Percentiles rank a stretch among this genome's conserved stretches.
phyloP scores from a whole-genome alignment of 2,888 invertebrate species.

The Drosophila eohydei region DNA sequence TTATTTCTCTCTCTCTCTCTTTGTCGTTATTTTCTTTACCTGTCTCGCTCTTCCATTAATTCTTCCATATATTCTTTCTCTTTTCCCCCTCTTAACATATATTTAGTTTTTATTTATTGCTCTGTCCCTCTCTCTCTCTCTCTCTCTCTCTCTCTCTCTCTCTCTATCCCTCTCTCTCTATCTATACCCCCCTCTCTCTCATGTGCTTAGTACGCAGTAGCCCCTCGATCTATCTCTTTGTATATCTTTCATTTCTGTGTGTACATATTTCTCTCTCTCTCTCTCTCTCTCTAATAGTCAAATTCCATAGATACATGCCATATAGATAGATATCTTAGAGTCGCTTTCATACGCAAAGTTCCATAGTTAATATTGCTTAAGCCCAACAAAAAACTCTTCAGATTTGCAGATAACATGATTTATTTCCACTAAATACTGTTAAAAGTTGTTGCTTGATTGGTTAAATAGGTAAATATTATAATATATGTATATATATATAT shows the following conservation, averaged over 20 bases:
- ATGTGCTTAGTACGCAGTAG: neutral
- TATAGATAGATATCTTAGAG: too few species aligned
- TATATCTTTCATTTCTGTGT: too few species aligned
- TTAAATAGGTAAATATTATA: constrained; percentile 11
- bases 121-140: neutral
- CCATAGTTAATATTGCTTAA: neutral
- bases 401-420: constrained; percentile 23
- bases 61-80: too few species aligned
- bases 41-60: too few species aligned
- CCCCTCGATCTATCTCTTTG: neutral
- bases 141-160: neutral
- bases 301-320: neutral
- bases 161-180: neutral
- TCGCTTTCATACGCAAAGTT: neutral
- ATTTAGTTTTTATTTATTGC: neutral
- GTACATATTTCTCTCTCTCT: neutral
- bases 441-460: constrained; percentile 12
- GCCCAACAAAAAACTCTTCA: neutral
- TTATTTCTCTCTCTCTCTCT: neutral
- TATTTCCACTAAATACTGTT: constrained; percentile 28
- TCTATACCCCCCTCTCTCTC: neutral
- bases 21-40: too few species aligned
- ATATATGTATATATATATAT: constrained; percentile 2
- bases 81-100: too few species aligned
- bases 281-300: neutral